Conservation (phyloP, 2,888 invertebrate genomes). For the Neoascia interrupta region DNA sequence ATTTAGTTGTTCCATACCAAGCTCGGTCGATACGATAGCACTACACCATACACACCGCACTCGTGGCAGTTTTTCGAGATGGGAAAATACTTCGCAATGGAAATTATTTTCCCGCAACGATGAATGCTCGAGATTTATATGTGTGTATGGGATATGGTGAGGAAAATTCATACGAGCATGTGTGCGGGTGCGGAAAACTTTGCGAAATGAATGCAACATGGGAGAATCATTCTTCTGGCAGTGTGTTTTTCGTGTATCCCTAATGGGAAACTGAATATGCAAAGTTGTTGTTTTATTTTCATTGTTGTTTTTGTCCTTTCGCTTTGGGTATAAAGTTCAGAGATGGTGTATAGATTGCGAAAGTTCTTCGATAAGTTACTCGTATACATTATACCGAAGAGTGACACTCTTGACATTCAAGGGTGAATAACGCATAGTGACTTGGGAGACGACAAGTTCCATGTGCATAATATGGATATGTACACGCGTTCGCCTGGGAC, state of each 20-base stretch:
- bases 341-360: constrained; percentile 53
- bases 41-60: neutral
- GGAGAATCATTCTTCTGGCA: constrained; percentile 4
- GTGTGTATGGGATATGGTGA: neutral
- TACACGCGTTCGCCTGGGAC: constrained; percentile 25
- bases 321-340: too few species aligned
- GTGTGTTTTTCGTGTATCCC: too few species aligned
- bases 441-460: neutral
- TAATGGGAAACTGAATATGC: constrained; percentile 15
- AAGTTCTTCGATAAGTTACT: constrained; percentile 55
- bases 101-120: neutral
- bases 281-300: too few species aligned
- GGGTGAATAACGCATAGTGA: constrained; percentile 20
- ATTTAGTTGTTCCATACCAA: constrained; percentile 25
- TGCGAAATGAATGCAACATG: constrained; percentile 35
- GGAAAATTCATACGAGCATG: neutral
- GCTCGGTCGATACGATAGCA: too few species aligned
- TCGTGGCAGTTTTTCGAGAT: neutral
- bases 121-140: constrained; percentile 16
- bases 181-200: constrained; percentile 6
- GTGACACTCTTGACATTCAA: constrained; percentile 54
- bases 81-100: constrained; percentile 6
- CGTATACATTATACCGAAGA: constrained; percentile 21
- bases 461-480: constrained; percentile 26
- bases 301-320: too few species aligned